These are phyloP conservation scores for Oncorhynchus gorbuscha DNA, from an alignment of 2,113 vertebrate genomes.

Conservation along the genomic window DNA sequence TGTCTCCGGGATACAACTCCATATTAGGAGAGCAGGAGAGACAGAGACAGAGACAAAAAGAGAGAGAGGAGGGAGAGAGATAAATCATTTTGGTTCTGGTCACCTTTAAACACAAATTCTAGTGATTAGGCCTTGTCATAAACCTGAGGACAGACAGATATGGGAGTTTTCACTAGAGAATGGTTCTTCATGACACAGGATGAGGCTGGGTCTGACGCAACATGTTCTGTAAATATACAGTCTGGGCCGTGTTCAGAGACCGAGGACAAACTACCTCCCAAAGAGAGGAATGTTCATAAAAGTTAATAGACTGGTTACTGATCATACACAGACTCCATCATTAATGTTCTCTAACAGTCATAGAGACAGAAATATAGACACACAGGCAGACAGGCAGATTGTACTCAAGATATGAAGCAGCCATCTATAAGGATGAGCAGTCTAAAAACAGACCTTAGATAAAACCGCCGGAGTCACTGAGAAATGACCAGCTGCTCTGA, in stretches of 20 bases:
- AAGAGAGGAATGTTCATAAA: too few relatives aligned
- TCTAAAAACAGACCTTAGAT: background rate
- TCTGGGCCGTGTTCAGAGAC: background rate
- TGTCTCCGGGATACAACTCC: background rate
- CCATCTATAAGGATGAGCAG: background rate
- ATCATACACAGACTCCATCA: too few relatives aligned
- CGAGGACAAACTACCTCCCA: conserved; percentile 2
- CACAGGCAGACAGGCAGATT: background rate
- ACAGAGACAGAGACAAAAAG: conserved; percentile 1
- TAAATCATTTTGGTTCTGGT: background rate
- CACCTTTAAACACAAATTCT: background rate
- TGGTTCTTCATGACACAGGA: background rate
- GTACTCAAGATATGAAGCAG: background rate
- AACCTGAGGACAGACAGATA: background rate
- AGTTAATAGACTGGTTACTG: too few relatives aligned
- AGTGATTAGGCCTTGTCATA: background rate
- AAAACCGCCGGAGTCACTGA: background rate
- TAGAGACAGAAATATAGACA: background rate
- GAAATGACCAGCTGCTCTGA: background rate
- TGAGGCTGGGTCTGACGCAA: background rate
- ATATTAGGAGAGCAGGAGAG: conserved; percentile 11
- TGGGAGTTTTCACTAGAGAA: background rate
- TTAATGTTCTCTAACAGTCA: background rate
- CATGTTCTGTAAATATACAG: background rate
- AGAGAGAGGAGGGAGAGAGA: background rate